phyloP scores from a whole-genome alignment of 2,797 vertebrate species.

The Meriones psammophilus region DNA sequence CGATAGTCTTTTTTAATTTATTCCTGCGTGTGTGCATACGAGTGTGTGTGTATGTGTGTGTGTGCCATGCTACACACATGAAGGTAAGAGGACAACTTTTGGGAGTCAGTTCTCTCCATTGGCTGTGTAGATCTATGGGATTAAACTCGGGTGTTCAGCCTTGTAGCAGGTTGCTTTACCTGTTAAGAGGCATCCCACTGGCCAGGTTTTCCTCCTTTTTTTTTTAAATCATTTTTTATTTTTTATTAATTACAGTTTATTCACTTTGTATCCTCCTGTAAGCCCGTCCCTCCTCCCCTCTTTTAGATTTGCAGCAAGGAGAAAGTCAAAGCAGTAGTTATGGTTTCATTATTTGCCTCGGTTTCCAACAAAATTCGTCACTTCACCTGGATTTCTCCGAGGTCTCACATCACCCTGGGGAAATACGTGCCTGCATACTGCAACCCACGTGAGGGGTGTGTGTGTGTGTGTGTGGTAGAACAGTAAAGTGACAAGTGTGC shows the following conservation, averaged over 20 bases:
- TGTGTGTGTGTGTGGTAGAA: neutral
- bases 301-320: neutral
- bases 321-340: neutral
- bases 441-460: neutral
- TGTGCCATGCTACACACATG: too few relatives aligned
- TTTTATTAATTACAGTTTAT: too few relatives aligned
- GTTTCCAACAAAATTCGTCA: neutral
- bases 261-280: too few relatives aligned
- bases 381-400: neutral
- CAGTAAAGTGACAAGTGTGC: neutral
- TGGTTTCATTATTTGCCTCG: neutral
- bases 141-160: too few relatives aligned
- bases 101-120: too few relatives aligned
- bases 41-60: neutral
- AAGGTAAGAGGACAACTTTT: too few relatives aligned
- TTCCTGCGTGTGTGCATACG: rapidly evolving
- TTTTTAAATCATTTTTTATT: too few relatives aligned
- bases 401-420: neutral
- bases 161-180: too few relatives aligned
- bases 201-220: neutral
- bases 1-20: neutral
- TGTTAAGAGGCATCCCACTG: too few relatives aligned
- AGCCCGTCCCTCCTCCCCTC: too few relatives aligned
- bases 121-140: too few relatives aligned
- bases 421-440: neutral